Conservation (phyloP, 2,888 invertebrate species). For the Beris chalybata region DNA sequence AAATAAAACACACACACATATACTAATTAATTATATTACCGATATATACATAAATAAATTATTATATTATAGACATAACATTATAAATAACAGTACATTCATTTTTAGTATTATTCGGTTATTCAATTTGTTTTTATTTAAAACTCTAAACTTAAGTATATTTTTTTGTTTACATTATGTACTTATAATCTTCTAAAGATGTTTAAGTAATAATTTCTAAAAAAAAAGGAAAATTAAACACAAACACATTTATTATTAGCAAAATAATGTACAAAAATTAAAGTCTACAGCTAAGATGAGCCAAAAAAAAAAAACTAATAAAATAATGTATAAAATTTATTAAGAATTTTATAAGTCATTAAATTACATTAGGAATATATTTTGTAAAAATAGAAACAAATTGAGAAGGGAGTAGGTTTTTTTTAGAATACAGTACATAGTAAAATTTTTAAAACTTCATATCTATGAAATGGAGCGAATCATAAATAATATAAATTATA, state of each 20-base stretch:
- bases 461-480: too few relatives aligned
- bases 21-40: conserved; percentile 19
- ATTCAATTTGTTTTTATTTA: background rate
- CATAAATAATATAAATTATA: too few relatives aligned
- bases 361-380: conserved; percentile 34
- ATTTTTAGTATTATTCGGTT: too few relatives aligned
- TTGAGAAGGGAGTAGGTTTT: too few relatives aligned
- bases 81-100: too few relatives aligned
- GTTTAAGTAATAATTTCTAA: conserved; percentile 3
- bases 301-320: conserved; percentile 35
- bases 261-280: conserved; percentile 36
- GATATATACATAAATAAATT: conserved; percentile 23
- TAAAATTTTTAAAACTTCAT: too few relatives aligned
- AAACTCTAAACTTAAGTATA: background rate
- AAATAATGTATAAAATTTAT: conserved; percentile 27
- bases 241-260: conserved; percentile 32
- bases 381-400: conserved; percentile 32
- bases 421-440: too few relatives aligned
- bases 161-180: conserved; percentile 5
- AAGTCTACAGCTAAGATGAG: conserved; percentile 40
- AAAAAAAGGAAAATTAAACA: too few relatives aligned
- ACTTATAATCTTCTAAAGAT: conserved; percentile 16
- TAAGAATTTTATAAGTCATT: conserved; percentile 31
- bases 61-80: background rate
- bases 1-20: conserved; percentile 21